Conservation (phyloP, 2,888 invertebrate species). For the Zhuqinia jingwanae region DNA sequence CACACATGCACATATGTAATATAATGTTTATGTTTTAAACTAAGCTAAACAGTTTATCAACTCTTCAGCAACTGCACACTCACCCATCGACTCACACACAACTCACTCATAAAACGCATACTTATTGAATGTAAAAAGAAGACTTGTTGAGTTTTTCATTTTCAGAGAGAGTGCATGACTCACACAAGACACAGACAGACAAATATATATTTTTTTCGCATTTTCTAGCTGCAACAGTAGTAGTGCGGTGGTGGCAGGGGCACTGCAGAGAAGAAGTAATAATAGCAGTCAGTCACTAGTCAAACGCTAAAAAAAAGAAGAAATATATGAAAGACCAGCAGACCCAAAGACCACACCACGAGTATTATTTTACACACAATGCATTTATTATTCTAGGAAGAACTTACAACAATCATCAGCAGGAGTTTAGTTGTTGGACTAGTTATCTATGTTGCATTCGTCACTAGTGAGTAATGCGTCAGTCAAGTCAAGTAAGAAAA, state of each 20-base stretch:
- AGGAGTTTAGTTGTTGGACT: neutral
- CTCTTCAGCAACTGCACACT: too few relatives aligned
- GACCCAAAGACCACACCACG: conserved; percentile 26
- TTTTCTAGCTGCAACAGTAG: conserved; percentile 4
- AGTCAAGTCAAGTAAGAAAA: conserved; percentile 32
- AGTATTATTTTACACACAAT: conserved; percentile 32
- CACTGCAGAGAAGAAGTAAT: too few relatives aligned
- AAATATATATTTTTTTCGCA: neutral
- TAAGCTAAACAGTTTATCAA: too few relatives aligned
- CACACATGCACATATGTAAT: neutral
- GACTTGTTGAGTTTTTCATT: conserved; percentile 42
- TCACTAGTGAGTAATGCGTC: neutral
- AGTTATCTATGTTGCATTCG: conserved; percentile 29
- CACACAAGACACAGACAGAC: neutral
- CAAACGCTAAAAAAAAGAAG: conserved; percentile 21
- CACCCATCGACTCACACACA: too few relatives aligned
- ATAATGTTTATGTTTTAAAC: neutral
- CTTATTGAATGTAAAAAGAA: conserved; percentile 2
- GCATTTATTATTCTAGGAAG: conserved; percentile 43
- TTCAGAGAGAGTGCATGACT: conserved; percentile 18
- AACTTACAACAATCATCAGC: conserved; percentile 29
- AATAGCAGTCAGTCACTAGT: conserved; percentile 21
- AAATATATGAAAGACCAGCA: conserved; percentile 3
- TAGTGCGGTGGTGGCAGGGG: too few relatives aligned
- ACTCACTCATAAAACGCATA: too few relatives aligned